These are phyloP conservation scores for Orthosia cruda DNA, from an alignment of 2,888 invertebrate species.

Conservation along the genomic window DNA sequence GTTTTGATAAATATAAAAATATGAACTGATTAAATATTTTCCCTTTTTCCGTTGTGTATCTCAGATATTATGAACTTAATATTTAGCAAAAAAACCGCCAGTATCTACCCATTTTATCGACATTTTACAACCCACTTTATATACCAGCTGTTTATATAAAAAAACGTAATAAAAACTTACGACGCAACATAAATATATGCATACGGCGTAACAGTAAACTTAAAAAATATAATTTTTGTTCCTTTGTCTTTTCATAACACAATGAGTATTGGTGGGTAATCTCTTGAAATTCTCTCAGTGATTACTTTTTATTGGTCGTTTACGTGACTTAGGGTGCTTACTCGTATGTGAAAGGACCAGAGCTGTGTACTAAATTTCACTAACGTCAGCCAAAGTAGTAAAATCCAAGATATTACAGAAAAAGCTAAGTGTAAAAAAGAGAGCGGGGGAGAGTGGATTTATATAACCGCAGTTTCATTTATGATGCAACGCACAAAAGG, in stretches of 20 bases:
- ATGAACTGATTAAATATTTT: neutral
- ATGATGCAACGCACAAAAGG: too few relatives aligned
- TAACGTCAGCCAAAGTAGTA: neutral
- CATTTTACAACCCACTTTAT: slow-evolving; percentile 49
- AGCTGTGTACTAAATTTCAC: neutral
- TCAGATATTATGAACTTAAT: slow-evolving; percentile 14
- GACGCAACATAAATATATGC: slow-evolving; percentile 71
- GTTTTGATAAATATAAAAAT: neutral
- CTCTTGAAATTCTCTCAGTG: slow-evolving; percentile 53
- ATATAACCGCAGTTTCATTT: too few relatives aligned
- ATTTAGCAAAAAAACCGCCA: slow-evolving; percentile 8
- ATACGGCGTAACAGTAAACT: slow-evolving; percentile 68
- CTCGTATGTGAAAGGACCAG: neutral
- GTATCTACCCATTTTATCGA: slow-evolving; percentile 33
- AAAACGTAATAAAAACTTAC: slow-evolving; percentile 73
- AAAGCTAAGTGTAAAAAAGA: neutral
- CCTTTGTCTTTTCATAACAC: slow-evolving; percentile 51
- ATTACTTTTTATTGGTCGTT: slow-evolving; percentile 57
- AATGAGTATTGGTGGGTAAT: slow-evolving; percentile 60
- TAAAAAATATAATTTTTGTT: slow-evolving; percentile 61
- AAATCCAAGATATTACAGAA: neutral
- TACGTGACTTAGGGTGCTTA: slow-evolving; percentile 13
- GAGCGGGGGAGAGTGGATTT: too few relatives aligned
- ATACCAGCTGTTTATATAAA: slow-evolving; percentile 69
- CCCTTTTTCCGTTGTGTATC: neutral